phyloP scores from a whole-genome alignment of 1,140 invertebrate species.

The Zaprionus camerounensis region DNA sequence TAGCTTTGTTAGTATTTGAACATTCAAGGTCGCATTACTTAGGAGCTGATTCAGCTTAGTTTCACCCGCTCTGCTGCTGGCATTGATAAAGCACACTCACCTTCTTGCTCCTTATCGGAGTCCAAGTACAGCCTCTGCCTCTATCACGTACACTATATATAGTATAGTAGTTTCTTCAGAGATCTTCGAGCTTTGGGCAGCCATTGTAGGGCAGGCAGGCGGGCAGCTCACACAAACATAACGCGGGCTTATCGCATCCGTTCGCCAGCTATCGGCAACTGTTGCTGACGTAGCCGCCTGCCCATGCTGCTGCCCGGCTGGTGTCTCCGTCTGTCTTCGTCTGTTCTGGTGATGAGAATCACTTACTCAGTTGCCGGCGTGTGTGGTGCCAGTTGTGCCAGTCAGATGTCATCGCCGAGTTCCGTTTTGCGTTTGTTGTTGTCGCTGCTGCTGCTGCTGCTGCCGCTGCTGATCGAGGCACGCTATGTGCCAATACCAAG shows the following conservation, averaged over 20 bases:
- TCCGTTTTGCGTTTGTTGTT: conserved; percentile 42
- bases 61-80: background rate
- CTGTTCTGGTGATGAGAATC: conserved; percentile 13
- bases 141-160: background rate
- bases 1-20: no score
- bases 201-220: conserved; percentile 16
- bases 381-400: conserved; percentile 22
- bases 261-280: conserved; percentile 17
- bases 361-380: conserved; percentile 59
- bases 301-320: background rate
- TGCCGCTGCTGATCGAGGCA: conserved; percentile 33
- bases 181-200: background rate
- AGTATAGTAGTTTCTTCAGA: background rate
- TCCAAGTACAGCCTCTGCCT: conserved; percentile 7
- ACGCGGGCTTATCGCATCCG: conserved; percentile 37
- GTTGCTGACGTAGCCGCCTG: background rate
- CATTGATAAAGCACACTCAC: background rate
- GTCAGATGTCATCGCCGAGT: conserved; percentile 56
- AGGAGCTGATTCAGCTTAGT: background rate
- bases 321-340: conserved; percentile 9
- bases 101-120: background rate
- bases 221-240: conserved; percentile 4
- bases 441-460: conserved; percentile 40
- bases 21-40: background rate
- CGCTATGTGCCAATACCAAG: conserved; percentile 53